Percentiles rank a stretch among this genome's conserved stretches.
phyloP scores from a whole-genome alignment of 2,888 invertebrate genomes.

The Mongoloraphidia duomilia region DNA sequence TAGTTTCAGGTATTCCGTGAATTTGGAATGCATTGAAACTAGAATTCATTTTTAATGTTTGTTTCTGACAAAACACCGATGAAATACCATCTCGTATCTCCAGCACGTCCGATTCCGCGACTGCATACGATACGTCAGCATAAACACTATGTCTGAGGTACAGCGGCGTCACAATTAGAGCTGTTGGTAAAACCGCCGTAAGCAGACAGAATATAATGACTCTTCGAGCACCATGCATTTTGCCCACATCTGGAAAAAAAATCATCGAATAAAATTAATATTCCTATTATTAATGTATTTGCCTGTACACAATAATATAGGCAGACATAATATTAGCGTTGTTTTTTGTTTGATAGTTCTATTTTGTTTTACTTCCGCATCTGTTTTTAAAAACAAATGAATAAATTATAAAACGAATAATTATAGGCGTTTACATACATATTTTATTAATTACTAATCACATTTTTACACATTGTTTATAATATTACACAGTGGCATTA shows the following conservation, averaged over 20 bases:
- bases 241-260: constrained; percentile 42
- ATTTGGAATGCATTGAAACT: constrained; percentile 34
- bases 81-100: constrained; percentile 73
- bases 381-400: too few relatives aligned
- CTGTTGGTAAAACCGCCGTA: constrained; percentile 58
- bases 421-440: too few relatives aligned
- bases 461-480: too few relatives aligned
- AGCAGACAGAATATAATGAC: constrained; percentile 64
- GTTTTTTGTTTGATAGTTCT: too few relatives aligned
- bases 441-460: too few relatives aligned
- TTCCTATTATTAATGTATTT: too few relatives aligned
- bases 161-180: constrained; percentile 60
- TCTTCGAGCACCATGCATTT: constrained; percentile 67
- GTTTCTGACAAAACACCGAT: constrained; percentile 66
- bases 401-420: too few relatives aligned
- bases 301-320: too few relatives aligned
- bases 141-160: constrained; percentile 63
- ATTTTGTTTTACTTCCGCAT: too few relatives aligned
- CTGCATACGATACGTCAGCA: constrained; percentile 61
- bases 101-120: constrained; percentile 73
- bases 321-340: too few relatives aligned
- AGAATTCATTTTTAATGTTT: constrained; percentile 62
- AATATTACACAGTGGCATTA: too few relatives aligned
- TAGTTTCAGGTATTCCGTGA: constrained; percentile 38
- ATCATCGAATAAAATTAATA: too few relatives aligned